Evolutionary conservation across 2,888 invertebrate species (phyloP).

Genomic region (Polylopha cassiicola): DNA sequence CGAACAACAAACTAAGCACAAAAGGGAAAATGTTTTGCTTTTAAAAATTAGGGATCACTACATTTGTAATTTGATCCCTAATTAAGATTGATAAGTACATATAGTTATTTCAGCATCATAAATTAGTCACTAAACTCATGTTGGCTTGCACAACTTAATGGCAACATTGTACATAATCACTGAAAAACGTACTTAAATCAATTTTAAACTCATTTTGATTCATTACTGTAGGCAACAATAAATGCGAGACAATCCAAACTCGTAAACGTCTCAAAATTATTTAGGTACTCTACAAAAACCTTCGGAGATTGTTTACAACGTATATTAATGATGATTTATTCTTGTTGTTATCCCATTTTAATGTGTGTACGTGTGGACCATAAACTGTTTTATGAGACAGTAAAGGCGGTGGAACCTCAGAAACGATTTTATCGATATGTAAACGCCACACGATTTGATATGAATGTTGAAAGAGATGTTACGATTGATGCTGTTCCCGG

Average conservation of each 20-base stretch:
- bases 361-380: slow-evolving; percentile 67
- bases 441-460: slow-evolving; percentile 54
- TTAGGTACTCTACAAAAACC: slow-evolving; percentile 56
- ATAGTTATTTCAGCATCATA: too few species aligned
- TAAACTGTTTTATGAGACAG: slow-evolving; percentile 69
- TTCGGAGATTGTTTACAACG: slow-evolving; percentile 61
- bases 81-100: too few species aligned
- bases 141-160: slow-evolving; percentile 43
- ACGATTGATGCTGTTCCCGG: slow-evolving; percentile 4
- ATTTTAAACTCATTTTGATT: slow-evolving; percentile 32
- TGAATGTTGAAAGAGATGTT: slow-evolving; percentile 37
- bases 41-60: too few species aligned
- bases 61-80: too few species aligned
- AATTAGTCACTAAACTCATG: too few species aligned
- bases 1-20: too few species aligned
- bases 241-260: slow-evolving; percentile 60
- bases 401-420: slow-evolving; percentile 61
- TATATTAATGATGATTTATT: slow-evolving; percentile 69
- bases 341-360: slow-evolving; percentile 62
- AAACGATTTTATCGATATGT: slow-evolving; percentile 66
- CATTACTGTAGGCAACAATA: slow-evolving; percentile 47
- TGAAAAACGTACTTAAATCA: slow-evolving; percentile 58
- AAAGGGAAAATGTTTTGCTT: too few species aligned
- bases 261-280: slow-evolving; percentile 65
- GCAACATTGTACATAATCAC: slow-evolving; percentile 44